Conservation (phyloP, 2,797 vertebrate species). For the Crax fasciolata region DNA sequence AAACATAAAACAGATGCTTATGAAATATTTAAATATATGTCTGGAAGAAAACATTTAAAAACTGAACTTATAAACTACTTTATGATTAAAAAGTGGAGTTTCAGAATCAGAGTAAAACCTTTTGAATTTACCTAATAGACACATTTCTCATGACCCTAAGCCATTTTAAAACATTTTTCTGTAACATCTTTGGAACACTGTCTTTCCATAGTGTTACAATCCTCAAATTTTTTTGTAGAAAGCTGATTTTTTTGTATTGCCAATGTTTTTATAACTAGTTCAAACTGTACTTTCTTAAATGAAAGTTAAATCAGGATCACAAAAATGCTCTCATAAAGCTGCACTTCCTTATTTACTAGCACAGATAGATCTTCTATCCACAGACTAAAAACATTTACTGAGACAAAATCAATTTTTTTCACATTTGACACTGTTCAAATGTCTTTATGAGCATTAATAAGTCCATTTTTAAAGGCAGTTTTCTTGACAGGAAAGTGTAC, state of each 20-base stretch:
- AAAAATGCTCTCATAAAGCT: background rate
- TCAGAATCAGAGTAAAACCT: background rate
- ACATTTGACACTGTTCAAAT: background rate
- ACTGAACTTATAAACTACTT: background rate
- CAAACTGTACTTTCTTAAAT: background rate
- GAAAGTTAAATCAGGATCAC: background rate
- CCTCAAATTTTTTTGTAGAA: background rate
- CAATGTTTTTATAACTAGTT: background rate
- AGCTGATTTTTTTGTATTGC: accelerated
- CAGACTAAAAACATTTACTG: background rate
- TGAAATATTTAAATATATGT: constrained; percentile 35
- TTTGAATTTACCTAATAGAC: background rate
- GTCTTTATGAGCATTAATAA: background rate
- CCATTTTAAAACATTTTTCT: background rate
- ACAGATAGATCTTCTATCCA: background rate
- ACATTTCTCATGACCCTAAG: accelerated
- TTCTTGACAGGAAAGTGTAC: background rate
- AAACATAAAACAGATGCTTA: background rate
- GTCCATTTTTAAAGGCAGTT: background rate
- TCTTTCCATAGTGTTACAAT: background rate
- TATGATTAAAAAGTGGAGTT: background rate
- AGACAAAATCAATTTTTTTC: background rate
- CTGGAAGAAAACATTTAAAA: background rate
- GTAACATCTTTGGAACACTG: background rate
- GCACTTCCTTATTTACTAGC: background rate